These are phyloP conservation scores for Psilopsiagon aymara DNA, from an alignment of 2,113 vertebrate species.

Conservation along the genomic window DNA sequence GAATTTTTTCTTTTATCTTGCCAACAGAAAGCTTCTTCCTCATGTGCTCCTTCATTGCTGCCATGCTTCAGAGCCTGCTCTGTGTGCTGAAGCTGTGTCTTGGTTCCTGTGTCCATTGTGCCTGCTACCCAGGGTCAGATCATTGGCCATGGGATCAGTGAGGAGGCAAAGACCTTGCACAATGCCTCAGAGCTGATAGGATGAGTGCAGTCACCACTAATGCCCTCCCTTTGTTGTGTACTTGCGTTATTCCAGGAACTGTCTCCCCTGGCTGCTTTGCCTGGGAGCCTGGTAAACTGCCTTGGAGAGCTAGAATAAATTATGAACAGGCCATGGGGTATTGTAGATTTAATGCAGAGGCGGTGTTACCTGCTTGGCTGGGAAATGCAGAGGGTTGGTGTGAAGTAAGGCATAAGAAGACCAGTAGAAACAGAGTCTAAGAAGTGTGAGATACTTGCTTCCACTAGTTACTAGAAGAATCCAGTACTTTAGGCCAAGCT, in stretches of 20 bases:
- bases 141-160: rapidly evolving
- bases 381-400: neutral
- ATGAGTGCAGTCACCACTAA: neutral
- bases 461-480: neutral
- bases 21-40: neutral
- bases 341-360: neutral
- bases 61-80: neutral
- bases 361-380: neutral
- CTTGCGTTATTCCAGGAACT: neutral
- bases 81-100: neutral
- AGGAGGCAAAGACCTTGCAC: rapidly evolving
- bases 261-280: neutral
- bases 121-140: rapidly evolving
- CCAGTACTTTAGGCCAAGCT: neutral
- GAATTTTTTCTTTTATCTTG: neutral
- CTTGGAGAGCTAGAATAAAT: neutral
- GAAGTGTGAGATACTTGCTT: neutral
- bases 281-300: neutral
- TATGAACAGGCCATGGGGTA: neutral
- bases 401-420: neutral
- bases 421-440: neutral
- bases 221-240: neutral
- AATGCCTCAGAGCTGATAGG: neutral
- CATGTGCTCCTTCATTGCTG: rapidly evolving
- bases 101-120: rapidly evolving